Conservation (phyloP, 2,797 vertebrate species). For the Gallinago nigripennis region DNA sequence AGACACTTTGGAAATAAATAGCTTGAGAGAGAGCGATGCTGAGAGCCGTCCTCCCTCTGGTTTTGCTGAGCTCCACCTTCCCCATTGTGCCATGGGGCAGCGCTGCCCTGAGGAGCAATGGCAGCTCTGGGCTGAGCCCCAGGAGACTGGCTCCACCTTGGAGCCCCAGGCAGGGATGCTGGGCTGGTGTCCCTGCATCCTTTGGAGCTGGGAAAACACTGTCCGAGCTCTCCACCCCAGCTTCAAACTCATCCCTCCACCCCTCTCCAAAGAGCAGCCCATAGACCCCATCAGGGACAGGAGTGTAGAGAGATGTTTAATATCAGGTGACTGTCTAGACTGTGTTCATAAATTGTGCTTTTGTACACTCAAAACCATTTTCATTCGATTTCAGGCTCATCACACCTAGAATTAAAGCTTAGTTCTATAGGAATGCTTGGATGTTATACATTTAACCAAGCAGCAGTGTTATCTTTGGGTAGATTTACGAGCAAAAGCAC, state of each 20-base stretch:
- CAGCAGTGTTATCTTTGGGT: background rate
- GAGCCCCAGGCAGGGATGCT: background rate
- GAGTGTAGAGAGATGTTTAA: background rate
- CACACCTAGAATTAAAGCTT: background rate
- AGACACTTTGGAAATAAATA: background rate
- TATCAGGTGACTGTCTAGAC: too few species aligned
- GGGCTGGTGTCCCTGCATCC: background rate
- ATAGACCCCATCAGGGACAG: accelerated
- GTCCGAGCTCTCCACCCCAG: background rate
- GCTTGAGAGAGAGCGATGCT: background rate
- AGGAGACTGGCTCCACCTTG: background rate
- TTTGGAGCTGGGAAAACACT: background rate
- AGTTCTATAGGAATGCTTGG: background rate
- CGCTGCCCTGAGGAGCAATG: background rate
- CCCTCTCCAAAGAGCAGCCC: background rate
- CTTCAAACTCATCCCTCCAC: background rate
- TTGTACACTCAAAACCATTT: background rate
- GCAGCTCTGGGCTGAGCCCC: background rate
- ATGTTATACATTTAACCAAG: background rate
- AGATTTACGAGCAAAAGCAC: background rate
- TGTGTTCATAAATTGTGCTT: background rate
- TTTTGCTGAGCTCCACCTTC: background rate
- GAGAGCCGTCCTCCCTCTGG: accelerated
- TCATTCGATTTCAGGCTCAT: background rate
- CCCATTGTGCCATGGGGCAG: accelerated